Percentiles rank a stretch among this genome's conserved stretches.
These are phyloP conservation scores for Argyrosomus japonicus DNA, from an alignment of 2,113 vertebrate genomes.

Conservation along the genomic window DNA sequence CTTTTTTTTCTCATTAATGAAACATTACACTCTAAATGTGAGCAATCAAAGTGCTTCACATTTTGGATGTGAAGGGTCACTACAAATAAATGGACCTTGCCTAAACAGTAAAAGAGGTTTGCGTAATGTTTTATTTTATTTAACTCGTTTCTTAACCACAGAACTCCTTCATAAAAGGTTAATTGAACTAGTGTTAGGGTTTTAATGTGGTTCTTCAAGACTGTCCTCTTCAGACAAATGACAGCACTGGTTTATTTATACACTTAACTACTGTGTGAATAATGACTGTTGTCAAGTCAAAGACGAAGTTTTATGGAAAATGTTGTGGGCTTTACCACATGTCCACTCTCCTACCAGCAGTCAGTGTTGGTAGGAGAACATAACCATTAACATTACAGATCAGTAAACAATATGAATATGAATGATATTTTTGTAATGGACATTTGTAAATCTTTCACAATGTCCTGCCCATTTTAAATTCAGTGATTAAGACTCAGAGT, in stretches of 20 bases:
- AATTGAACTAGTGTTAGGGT: background rate
- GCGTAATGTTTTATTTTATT: background rate
- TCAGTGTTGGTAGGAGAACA: background rate
- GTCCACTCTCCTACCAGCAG: background rate
- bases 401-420: background rate
- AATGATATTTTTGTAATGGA: no score
- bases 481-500: no score
- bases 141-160: background rate
- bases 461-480: no score
- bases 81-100: background rate
- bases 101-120: background rate
- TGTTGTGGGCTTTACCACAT: background rate
- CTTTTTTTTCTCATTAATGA: background rate
- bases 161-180: background rate
- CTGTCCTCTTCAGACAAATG: background rate
- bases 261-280: background rate
- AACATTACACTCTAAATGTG: slow-evolving; percentile 15
- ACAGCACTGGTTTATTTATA: background rate
- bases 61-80: background rate
- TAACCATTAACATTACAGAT: no score
- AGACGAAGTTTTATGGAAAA: background rate
- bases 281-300: background rate
- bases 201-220: slow-evolving; percentile 5
- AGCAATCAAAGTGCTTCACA: background rate
- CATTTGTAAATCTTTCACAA: background rate